phyloP scores from a whole-genome alignment of 2,797 vertebrate species.

The Macrochelys suwanniensis region DNA sequence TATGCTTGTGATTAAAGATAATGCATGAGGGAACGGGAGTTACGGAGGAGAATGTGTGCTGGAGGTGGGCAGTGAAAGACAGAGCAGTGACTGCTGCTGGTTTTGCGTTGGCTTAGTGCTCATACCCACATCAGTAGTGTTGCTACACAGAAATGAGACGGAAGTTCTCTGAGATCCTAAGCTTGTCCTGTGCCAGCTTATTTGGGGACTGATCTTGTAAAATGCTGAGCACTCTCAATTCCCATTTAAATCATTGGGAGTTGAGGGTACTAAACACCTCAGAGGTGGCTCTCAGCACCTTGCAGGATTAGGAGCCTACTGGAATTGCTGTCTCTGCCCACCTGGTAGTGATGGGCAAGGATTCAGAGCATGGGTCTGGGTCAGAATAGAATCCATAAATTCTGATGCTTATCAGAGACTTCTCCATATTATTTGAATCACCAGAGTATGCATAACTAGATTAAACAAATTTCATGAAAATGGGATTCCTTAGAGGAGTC shows the following conservation, averaged over 20 bases:
- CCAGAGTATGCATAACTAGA: rapidly evolving
- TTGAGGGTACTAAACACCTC: not conserved
- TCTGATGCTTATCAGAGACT: not conserved
- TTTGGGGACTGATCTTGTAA: not conserved
- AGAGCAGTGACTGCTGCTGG: not conserved
- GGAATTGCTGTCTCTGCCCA: not conserved
- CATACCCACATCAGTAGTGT: conserved; percentile 49
- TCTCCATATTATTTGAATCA: rapidly evolving
- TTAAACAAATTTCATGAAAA: not conserved
- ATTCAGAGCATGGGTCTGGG: not conserved
- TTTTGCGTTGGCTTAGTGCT: conserved; percentile 39
- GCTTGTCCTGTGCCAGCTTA: not conserved
- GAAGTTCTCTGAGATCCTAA: not conserved
- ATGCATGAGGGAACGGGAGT: conserved; percentile 51
- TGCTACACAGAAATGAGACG: conserved; percentile 28
- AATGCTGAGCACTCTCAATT: not conserved
- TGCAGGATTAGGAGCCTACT: rapidly evolving
- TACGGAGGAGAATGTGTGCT: conserved; percentile 16
- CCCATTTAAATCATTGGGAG: not conserved
- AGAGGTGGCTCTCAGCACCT: not conserved
- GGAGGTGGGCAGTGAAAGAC: conserved; percentile 30
- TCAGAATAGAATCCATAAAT: not conserved
- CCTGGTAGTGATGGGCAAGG: rapidly evolving
- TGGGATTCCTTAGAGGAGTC: not conserved
- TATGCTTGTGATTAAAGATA: conserved; percentile 77